A percentile compares a stretch with the other conserved stretches of the same genome.
Conservation (phyloP, 2,797 vertebrate genomes). For the Chrosomus eos region DNA sequence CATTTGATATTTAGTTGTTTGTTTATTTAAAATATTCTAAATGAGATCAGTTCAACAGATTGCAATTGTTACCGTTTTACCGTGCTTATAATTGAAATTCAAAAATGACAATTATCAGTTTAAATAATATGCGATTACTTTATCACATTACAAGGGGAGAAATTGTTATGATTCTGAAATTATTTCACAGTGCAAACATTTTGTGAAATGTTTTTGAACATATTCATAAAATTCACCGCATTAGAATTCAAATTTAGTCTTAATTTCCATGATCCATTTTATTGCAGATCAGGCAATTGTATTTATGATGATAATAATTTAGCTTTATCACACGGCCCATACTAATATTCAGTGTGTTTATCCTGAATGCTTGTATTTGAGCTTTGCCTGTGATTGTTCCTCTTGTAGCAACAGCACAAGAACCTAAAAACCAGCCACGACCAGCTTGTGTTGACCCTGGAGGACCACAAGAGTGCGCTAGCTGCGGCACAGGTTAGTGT, state of each 20-base stretch:
- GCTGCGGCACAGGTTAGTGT: slow-evolving; percentile 91
- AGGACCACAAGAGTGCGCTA: slow-evolving; percentile 99
- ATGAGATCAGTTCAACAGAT: neutral
- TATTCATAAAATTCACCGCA: neutral
- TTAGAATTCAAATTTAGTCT: neutral
- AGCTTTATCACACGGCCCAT: neutral
- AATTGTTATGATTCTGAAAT: neutral
- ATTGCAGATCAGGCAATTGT: neutral
- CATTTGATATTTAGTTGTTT: neutral
- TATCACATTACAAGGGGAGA: neutral
- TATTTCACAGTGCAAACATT: neutral
- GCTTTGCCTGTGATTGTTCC: slow-evolving; percentile 44
- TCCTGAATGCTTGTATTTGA: slow-evolving; percentile 21
- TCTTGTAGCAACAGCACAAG: slow-evolving; percentile 91
- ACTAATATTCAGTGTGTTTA: neutral
- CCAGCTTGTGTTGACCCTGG: slow-evolving; percentile 90
- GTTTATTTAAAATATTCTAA: neutral
- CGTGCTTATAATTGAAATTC: neutral
- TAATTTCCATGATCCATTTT: neutral
- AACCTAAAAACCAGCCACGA: slow-evolving; percentile 88
- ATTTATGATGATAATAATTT: neutral
- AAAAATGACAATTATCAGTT: neutral
- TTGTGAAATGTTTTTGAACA: neutral
- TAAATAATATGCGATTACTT: neutral
- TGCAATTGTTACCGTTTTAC: neutral